Conservation (phyloP, 2,888 invertebrate genomes). For the Heteromurus nitidus region DNA sequence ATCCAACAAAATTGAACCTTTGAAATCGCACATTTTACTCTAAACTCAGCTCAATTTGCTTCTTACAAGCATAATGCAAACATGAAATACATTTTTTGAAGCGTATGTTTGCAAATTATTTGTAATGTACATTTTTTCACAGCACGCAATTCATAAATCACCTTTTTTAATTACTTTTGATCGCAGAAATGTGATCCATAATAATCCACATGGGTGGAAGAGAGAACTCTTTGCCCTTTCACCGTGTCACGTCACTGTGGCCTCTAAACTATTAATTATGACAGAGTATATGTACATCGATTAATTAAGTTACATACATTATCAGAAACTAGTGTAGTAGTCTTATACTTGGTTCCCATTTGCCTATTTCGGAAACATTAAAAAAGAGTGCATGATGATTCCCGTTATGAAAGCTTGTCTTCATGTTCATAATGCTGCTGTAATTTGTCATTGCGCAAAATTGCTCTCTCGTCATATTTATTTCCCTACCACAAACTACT, state of each 20-base stretch:
- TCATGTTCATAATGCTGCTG: constrained; percentile 22
- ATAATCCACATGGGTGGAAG: neutral
- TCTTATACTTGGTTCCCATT: too few relatives aligned
- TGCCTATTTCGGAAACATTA: constrained; percentile 1
- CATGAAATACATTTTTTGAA: too few relatives aligned
- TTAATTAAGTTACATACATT: constrained; percentile 43
- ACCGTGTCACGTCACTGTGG: neutral
- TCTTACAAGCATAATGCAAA: constrained; percentile 10
- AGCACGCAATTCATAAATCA: too few relatives aligned
- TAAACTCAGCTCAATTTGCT: too few relatives aligned
- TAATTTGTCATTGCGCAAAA: constrained; percentile 46
- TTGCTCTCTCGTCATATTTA: constrained; percentile 2
- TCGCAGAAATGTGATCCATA: too few relatives aligned
- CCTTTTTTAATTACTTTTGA: too few relatives aligned
- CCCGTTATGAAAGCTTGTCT: constrained; percentile 3
- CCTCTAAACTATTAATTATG: constrained; percentile 34
- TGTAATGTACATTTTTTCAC: too few relatives aligned
- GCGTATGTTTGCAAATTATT: too few relatives aligned
- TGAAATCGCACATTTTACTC: too few relatives aligned
- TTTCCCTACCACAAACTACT: too few relatives aligned
- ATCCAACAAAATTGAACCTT: too few relatives aligned
- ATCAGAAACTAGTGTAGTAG: too few relatives aligned
- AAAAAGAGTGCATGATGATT: constrained; percentile 9
- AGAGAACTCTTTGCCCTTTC: neutral
- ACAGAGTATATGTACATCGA: constrained; percentile 17